phyloP scores from a whole-genome alignment of 2,113 vertebrate species.

The Chaetops frenatus region DNA sequence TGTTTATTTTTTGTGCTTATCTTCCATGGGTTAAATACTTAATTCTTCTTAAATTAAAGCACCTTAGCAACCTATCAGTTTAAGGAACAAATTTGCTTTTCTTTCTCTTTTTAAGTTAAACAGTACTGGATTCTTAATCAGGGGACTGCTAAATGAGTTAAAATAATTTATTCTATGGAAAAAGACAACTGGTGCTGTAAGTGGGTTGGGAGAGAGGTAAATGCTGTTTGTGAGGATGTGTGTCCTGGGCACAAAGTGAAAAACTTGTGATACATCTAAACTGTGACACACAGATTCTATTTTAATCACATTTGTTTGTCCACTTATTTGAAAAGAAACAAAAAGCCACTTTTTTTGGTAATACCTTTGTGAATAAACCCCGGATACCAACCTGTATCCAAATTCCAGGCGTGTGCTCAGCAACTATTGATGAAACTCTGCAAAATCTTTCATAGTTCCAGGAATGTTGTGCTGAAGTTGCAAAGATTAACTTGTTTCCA shows the following conservation, averaged over 20 bases:
- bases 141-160: not conserved
- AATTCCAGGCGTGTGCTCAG: not conserved
- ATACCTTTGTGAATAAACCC: not conserved
- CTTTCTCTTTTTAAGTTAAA: not conserved
- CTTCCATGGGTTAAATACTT: not conserved
- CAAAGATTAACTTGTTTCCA: slow-evolving; percentile 40
- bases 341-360: not conserved
- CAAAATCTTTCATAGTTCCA: not conserved
- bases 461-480: not conserved
- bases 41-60: not conserved
- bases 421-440: not conserved
- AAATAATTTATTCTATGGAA: not conserved
- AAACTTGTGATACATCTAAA: not conserved
- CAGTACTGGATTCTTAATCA: not conserved
- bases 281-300: not conserved
- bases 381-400: rapidly evolving
- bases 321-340: not conserved
- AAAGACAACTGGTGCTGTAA: not conserved
- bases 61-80: not conserved
- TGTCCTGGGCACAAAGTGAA: not conserved
- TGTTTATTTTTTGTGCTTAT: rapidly evolving
- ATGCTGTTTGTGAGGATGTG: not conserved
- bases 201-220: not conserved
- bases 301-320: not conserved
- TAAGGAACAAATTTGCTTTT: not conserved